These are phyloP conservation scores for Pica pica DNA, from an alignment of 2,113 vertebrate genomes.

Conservation along the genomic window DNA sequence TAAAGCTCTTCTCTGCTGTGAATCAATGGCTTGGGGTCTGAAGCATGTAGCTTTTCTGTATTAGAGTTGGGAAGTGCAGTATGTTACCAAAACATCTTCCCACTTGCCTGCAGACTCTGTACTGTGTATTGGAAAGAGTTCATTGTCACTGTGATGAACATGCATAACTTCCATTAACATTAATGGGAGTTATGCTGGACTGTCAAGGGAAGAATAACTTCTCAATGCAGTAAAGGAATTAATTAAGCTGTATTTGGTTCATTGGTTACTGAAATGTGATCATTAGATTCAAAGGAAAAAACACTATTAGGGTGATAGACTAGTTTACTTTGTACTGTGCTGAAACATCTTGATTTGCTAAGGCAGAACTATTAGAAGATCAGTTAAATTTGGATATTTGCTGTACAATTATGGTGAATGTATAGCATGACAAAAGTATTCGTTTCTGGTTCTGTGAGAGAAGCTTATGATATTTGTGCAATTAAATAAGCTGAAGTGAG, in stretches of 20 bases:
- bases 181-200: background rate
- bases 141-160: background rate
- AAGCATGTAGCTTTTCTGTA: background rate
- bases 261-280: background rate
- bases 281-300: background rate
- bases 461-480: background rate
- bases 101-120: background rate
- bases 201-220: background rate
- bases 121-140: background rate
- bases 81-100: background rate
- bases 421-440: background rate
- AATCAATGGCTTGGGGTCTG: background rate
- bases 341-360: background rate
- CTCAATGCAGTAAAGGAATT: background rate
- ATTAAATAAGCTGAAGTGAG: background rate
- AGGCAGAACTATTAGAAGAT: background rate
- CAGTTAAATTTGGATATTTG: background rate
- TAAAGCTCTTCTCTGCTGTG: background rate
- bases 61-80: background rate
- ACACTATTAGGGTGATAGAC: background rate
- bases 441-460: background rate
- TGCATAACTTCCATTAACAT: background rate
- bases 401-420: background rate
- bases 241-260: constrained; percentile 13
- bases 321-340: background rate